Base-by-base conservation (phyloP, 2,888 invertebrate species). In the Zaprionus obscuricornis region DNA sequence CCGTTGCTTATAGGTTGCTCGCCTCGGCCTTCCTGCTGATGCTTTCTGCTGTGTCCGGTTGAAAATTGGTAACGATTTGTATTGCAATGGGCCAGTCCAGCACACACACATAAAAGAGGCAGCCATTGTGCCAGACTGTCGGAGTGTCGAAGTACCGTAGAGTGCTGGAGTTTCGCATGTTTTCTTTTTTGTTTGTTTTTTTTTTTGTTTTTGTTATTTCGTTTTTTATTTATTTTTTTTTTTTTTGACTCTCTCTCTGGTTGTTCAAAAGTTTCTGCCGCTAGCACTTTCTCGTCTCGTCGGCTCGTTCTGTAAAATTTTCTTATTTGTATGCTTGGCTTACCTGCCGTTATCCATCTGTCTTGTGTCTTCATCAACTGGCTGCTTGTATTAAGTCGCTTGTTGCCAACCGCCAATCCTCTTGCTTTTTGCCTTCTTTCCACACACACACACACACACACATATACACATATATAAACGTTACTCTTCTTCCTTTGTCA, bases 31-130 rank as follows among this genome's bases (percentile, higher is more conserved):
- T 56, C 40, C 42, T 57, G 24, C 27, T 47, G 37, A 26, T 57
- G 49, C 60, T 57, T 54, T 24, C 49, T 33, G 45, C 29, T 55
- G 55, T 71, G 60, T 69, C 76, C 79, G 70, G 59, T 63, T 86
- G 85, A 74, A 86, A 82, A 86, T 86, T 85, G 86, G 85, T 78
- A 86, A 66, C 85, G 84, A 83, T 83, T 85, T 86, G 81, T 86
- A 71, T 79, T 75, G 75, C 73, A 57, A 34, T 58, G 54, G 45
- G 27, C 43, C 50, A 47, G 52, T 34, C 56, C 40, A 64, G 67
- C 62, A 84, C 62, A n/a, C n/a, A n/a, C n/a, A n/a, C n/a, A n/a
- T n/a, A 81, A 84, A 74, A 60, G 77, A 64, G 71, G 51, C 78
- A 70, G 57, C 55, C 56, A 64, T 56, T 68, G 58, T 75, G 47